Conservation (phyloP, 1,140 invertebrate genomes). For the Calephelis nemesis region DNA sequence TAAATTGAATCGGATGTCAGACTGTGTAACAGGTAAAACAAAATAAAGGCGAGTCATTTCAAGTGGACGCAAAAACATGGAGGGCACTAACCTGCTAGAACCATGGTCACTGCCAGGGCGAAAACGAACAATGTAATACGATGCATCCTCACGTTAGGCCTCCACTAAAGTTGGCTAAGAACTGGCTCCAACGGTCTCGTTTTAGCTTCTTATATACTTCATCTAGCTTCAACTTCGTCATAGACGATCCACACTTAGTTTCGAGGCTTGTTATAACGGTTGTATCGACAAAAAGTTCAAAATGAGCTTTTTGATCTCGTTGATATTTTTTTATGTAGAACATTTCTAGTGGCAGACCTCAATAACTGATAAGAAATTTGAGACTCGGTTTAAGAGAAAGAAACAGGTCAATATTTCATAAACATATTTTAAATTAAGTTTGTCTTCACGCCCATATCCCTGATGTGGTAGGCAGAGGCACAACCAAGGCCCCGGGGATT, state of each 20-base stretch:
- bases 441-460: too few relatives aligned
- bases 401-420: too few relatives aligned
- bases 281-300: conserved; percentile 29
- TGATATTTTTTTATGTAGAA: background rate
- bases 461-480: too few relatives aligned
- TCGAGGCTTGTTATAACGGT: conserved; percentile 53
- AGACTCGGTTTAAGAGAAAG: background rate
- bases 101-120: conserved; percentile 53
- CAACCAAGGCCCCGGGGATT: too few relatives aligned
- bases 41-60: conserved; percentile 37
- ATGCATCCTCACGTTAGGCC: conserved; percentile 56
- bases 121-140: conserved; percentile 50
- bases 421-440: too few relatives aligned
- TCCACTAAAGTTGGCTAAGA: conserved; percentile 40
- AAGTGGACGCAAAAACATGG: conserved; percentile 49
- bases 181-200: conserved; percentile 50
- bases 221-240: conserved; percentile 33
- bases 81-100: conserved; percentile 72
- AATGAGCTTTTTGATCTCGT: conserved; percentile 4
- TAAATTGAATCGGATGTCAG: conserved; percentile 45
- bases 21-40: conserved; percentile 38
- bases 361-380: background rate
- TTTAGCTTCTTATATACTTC: conserved; percentile 55
- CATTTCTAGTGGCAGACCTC: background rate
- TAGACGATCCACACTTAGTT: conserved; percentile 40